A percentile compares a stretch with the other conserved stretches of the same genome.
phyloP scores from a whole-genome alignment of 2,113 vertebrate species.

The Melanerpes formicivorus region DNA sequence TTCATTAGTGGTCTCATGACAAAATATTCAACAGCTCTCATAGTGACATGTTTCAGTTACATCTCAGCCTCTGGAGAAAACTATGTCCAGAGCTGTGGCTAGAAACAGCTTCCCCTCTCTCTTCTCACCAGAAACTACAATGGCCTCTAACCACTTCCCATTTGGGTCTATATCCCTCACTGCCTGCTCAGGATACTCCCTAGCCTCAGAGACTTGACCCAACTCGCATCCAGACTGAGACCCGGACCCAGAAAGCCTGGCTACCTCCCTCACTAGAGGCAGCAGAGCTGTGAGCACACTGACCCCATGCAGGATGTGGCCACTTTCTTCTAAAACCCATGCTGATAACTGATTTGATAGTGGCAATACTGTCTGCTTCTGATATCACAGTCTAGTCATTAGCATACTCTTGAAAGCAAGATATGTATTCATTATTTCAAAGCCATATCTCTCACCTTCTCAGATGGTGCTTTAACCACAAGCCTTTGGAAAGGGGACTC shows the following conservation, averaged over 20 bases:
- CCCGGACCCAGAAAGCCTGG: not conserved
- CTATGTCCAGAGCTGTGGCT: not conserved
- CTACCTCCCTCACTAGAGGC: not conserved
- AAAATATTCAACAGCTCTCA: not conserved
- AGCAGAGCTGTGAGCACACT: rapidly evolving
- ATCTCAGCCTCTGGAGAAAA: not conserved
- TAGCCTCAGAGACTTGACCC: not conserved
- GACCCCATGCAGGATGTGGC: not conserved
- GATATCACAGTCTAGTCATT: not conserved
- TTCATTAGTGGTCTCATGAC: not conserved
- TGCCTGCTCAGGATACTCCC: too few relatives aligned
- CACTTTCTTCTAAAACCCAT: not conserved
- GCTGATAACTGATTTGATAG: not conserved
- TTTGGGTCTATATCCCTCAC: rapidly evolving
- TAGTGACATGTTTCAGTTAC: not conserved
- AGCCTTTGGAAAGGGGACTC: slow-evolving; percentile 12
- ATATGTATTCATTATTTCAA: not conserved
- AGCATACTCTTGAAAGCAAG: slow-evolving; percentile 16
- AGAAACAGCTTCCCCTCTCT: not conserved
- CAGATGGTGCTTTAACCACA: slow-evolving; percentile 22
- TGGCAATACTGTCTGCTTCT: not conserved
- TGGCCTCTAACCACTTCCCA: not conserved
- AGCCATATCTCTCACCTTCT: slow-evolving; percentile 33
- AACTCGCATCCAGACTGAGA: rapidly evolving
- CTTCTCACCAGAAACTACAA: too few relatives aligned